Evolutionary conservation across 1,140 invertebrate species (phyloP), one percentile per base, ranked within the genome.

Genomic region (Calycopis cecrops): DNA sequence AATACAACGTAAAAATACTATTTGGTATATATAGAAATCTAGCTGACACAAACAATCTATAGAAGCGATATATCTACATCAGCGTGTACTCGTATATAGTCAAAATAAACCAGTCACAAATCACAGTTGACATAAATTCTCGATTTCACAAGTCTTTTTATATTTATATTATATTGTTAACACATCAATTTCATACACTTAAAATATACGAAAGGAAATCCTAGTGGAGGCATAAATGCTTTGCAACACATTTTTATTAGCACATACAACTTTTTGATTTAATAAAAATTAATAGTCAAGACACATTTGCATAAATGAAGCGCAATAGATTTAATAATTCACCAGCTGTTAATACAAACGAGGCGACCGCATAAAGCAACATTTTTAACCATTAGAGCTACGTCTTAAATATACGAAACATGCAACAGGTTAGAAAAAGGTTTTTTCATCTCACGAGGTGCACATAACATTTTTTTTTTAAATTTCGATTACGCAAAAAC

Each of bases 101-200:
- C 74, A 80, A 84, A 86, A 84, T 81, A 84, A 85, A 80, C 80
- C 80, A 82, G 80, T 86, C 83, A 84, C 80, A 84, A 84, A 86
- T 86, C 83, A 86, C 83, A 86, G 83, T 76, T 78, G 69, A 86
- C 78, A 78, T 83, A 86, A 86, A 86, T 86, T 86, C 83, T 83
- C 83, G 71, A 83, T 81, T 83, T 84, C 75, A 76, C 79, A 83
- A 84, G 83, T 86, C 83, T 86, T 82, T 84, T 83, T 74, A 77
- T 73, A 73, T 74, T 72, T 57, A 76, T 71, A 76, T 52, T 73
- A 71, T 75, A 68, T 75, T 79, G 63, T 76, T 75, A 76, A 77
- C 70, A 76, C 67, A 76, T 72, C 59, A 76, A 76, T 74, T 79
- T 74, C 68, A 70, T 67, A 73, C 63, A 72, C 64, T 73, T 73